phyloP scores from a whole-genome alignment of 2,888 invertebrate species.

The Leptopilina drosophilae region DNA sequence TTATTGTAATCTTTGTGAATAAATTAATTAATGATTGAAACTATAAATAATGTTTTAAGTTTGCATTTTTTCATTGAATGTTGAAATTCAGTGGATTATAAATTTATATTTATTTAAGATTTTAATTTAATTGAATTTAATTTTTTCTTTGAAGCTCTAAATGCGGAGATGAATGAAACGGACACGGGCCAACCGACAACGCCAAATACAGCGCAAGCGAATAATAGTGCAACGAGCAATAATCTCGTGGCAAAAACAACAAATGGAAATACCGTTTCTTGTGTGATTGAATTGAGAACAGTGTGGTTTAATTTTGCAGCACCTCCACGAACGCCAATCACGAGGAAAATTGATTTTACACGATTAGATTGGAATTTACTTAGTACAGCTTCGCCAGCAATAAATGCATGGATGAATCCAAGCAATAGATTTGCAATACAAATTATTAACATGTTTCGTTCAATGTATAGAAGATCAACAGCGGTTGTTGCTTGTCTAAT shows the following conservation, averaged over 20 bases:
- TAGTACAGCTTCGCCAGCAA: constrained; percentile 96
- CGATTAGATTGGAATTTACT: constrained; percentile 97
- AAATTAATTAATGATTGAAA: no score
- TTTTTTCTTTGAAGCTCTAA: constrained; percentile 47
- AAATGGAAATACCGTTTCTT: constrained; percentile 89
- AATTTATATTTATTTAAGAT: no score
- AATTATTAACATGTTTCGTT: constrained; percentile 88
- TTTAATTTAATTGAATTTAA: not conserved
- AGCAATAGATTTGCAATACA: constrained; percentile 92
- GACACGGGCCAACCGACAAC: constrained; percentile 51
- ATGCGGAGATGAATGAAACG: constrained; percentile 60
- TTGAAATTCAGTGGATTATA: no score
- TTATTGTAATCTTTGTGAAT: not conserved
- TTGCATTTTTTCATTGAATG: no score
- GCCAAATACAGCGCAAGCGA: constrained; percentile 73
- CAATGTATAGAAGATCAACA: constrained; percentile 87
- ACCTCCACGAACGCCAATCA: constrained; percentile 95
- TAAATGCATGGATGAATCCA: constrained; percentile 99
- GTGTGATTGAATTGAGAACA: constrained; percentile 91
- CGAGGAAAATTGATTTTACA: constrained; percentile 95
- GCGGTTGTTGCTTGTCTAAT: constrained; percentile 95
- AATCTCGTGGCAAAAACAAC: constrained; percentile 78
- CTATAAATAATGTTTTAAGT: no score
- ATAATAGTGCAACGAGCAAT: constrained; percentile 64
- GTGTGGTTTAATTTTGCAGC: constrained; percentile 99